Evolutionary conservation across 2,888 invertebrate species (phyloP).

Genomic region (Candidula unifasciata): DNA sequence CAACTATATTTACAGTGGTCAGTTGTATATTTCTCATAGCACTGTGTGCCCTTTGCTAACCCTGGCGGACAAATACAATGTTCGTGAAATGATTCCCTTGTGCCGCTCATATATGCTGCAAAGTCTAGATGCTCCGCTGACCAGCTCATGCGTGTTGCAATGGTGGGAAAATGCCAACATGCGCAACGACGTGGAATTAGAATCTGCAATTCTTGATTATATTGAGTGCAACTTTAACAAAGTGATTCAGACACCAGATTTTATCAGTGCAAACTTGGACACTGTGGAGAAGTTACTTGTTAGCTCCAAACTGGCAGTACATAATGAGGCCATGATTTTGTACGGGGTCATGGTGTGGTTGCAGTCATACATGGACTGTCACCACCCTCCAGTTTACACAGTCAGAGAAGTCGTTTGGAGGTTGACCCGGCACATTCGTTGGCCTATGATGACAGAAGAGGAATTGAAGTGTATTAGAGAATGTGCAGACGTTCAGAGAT

Average conservation of each 20-base stretch:
- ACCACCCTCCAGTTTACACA: conserved; percentile 71
- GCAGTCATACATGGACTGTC: conserved; percentile 83
- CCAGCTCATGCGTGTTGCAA: conserved; percentile 45
- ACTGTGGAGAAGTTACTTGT: conserved; percentile 87
- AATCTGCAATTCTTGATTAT: conserved; percentile 76
- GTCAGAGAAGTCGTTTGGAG: conserved; percentile 83
- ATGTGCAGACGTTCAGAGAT: conserved; percentile 87
- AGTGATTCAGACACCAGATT: conserved; percentile 87
- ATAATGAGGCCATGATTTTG: conserved; percentile 91
- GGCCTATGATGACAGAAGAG: conserved; percentile 95
- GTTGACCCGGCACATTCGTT: conserved; percentile 88
- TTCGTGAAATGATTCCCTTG: conserved; percentile 89
- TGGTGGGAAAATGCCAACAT: conserved; percentile 81
- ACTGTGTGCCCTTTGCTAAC: conserved; percentile 92
- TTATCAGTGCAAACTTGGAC: conserved; percentile 89
- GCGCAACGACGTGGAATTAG: conserved; percentile 86
- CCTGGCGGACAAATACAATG: conserved; percentile 95
- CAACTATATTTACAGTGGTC: conserved; percentile 93
- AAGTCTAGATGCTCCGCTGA: conserved; percentile 47
- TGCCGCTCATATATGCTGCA: conserved; percentile 91
- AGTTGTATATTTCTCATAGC: conserved; percentile 89
- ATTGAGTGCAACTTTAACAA: conserved; percentile 93
- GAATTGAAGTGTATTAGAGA: conserved; percentile 90
- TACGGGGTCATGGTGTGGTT: conserved; percentile 88
- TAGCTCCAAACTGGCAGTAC: conserved; percentile 91